Evolutionary conservation across 2,888 invertebrate genomes (phyloP), one percentile per base, ranked within the genome.

Genomic region (Allacma fusca): DNA sequence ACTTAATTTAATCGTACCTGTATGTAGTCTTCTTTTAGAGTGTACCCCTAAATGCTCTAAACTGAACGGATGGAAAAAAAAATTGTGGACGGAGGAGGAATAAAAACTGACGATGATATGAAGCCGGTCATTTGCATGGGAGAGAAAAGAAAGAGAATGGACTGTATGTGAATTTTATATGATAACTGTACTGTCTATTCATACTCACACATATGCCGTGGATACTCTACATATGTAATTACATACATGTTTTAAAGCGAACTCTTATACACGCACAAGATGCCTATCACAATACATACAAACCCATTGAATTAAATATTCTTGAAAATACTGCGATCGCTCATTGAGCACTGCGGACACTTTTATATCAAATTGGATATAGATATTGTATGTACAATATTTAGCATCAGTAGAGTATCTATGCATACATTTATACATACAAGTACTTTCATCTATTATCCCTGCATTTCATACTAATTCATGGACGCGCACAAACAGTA

Each of bases 41-140:
- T n/a, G n/a, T n/a, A n/a, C n/a, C n/a, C n/a, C n/a, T n/a, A n/a
- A n/a, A n/a, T n/a, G 16, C 50, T 50, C 4, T 50, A 50, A 16
- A 12, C 5, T 12, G 16, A 50, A 50, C 4, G 50, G 50, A 34
- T 34, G 19, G 19, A 13, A 50, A 50, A n/a, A n/a, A n/a, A n/a
- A n/a, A n/a, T n/a, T n/a, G n/a, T 19, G 16, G 2, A 19, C 7
- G 50, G 50, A 50, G 50, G n/a, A 13, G 50, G 19, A 16, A 50
- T 9, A n/a, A n/a, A 50, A n/a, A 50, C 19, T n/a, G n/a, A n/a
- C n/a, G n/a, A n/a, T n/a, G n/a, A 50, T 50, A 4, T 50, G 50
- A 50, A 50, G 50, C 50, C 50, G 50, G 50, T 50, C 50, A 50
- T 50, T 50, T 50, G 50, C 50, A 50, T 50, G 19, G 50, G 50